These are phyloP conservation scores for Apus apus DNA, from an alignment of 2,113 vertebrate genomes.

Conservation along the genomic window DNA sequence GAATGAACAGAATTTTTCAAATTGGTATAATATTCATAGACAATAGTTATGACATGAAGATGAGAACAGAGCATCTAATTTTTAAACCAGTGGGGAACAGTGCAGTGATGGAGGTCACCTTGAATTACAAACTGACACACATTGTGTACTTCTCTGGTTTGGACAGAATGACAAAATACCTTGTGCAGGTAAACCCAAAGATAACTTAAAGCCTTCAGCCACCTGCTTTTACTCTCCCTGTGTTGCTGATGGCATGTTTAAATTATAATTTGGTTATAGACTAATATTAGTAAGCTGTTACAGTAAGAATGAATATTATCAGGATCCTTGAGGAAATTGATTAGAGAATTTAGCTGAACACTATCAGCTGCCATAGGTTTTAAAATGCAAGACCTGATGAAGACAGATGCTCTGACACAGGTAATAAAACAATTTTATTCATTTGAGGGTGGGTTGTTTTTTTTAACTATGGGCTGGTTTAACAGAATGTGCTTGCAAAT, in stretches of 20 bases:
- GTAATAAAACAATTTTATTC: not conserved
- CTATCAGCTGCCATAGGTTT: not conserved
- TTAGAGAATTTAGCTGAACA: not conserved
- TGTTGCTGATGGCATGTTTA: not conserved
- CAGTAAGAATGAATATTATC: not conserved
- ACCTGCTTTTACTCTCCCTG: not conserved
- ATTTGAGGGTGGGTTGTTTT: not conserved
- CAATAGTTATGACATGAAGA: not conserved
- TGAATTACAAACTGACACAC: not conserved
- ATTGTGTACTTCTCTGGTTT: not conserved
- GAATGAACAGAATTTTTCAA: conserved; percentile 30
- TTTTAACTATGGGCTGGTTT: not conserved
- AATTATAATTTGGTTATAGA: not conserved
- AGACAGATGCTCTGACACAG: not conserved
- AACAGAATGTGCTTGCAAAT: not conserved
- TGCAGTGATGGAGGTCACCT: not conserved
- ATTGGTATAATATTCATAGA: not conserved
- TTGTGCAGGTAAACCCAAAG: not conserved
- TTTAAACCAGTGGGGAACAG: not conserved
- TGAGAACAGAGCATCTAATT: not conserved
- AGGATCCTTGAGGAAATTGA: not conserved
- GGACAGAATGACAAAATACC: not conserved
- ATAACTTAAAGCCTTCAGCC: not conserved
- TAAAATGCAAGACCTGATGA: not conserved
- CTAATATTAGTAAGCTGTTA: not conserved